A percentile compares a stretch with the other conserved stretches of the same genome.
phyloP scores from a whole-genome alignment of 2,888 invertebrate genomes.

The Drosophila lutescens region DNA sequence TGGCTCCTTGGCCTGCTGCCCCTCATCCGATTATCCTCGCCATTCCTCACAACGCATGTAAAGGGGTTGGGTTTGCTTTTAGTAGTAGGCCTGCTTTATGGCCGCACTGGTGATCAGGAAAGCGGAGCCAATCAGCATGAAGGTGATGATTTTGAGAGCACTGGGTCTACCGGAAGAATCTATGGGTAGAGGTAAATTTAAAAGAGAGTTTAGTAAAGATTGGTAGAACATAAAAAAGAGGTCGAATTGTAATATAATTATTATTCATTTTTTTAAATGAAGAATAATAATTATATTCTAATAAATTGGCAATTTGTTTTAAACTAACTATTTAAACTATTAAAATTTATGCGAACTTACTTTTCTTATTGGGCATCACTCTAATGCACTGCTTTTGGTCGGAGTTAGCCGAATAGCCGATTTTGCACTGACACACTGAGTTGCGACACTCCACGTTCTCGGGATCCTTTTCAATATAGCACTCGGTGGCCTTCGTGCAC shows the following conservation, averaged over 20 bases:
- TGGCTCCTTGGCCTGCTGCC: constrained; percentile 1
- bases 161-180: constrained; percentile 85
- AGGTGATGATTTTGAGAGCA: constrained; percentile 84
- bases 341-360: constrained; percentile 47
- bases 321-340: too few species aligned
- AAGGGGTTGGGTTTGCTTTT: constrained; percentile 25
- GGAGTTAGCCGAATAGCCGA: constrained; percentile 72
- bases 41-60: neutral
- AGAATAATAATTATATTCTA: too few species aligned
- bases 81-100: constrained; percentile 82
- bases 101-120: constrained; percentile 84
- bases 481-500: constrained; percentile 81
- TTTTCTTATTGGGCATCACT: constrained; percentile 82
- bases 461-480: constrained; percentile 79
- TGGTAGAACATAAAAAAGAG: neutral
- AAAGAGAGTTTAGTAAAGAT: neutral
- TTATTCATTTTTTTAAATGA: too few species aligned
- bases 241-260: too few species aligned
- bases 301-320: too few species aligned
- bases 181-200: constrained; percentile 46
- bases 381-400: constrained; percentile 79
- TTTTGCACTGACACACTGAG: constrained; percentile 83
- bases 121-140: constrained; percentile 83
- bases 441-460: constrained; percentile 83
- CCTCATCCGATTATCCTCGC: constrained; percentile 4